These are phyloP conservation scores for Pristionchus pacificus DNA, from an alignment of 1,140 invertebrate genomes.

Conservation along the genomic window DNA sequence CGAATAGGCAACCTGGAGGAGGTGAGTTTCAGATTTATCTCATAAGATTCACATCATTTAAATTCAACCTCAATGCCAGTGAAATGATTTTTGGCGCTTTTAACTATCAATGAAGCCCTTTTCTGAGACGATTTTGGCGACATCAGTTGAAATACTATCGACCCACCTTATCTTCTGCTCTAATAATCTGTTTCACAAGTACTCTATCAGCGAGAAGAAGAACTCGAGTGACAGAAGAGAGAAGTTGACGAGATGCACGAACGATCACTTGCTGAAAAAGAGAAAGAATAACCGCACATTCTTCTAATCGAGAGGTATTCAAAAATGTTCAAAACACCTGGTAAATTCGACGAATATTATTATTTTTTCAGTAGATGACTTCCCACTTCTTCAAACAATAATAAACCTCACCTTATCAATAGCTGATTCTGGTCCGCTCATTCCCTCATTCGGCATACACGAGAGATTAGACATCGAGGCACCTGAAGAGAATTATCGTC, in stretches of 20 bases:
- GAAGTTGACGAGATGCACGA: conserved; percentile 81
- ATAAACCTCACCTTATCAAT: no score
- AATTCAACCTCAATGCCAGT: no score
- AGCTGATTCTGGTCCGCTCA: no score
- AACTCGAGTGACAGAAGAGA: conserved; percentile 90
- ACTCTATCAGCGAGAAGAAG: conserved; percentile 96
- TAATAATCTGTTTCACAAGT: conserved; percentile 88
- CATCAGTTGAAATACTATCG: conserved; percentile 12
- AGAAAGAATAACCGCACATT: conserved; percentile 44
- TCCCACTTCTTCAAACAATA: no score
- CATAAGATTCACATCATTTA: no score
- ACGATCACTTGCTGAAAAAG: conserved; percentile 71
- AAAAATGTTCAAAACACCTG: no score
- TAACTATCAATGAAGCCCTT: conserved; percentile 4
- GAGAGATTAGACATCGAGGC: conserved; percentile 52
- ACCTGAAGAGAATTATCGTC: conserved; percentile 42
- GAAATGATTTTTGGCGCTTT: background rate
- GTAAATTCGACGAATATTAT: no score
- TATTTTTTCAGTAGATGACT: no score
- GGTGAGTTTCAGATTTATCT: conserved; percentile 29
- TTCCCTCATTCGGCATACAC: conserved; percentile 37
- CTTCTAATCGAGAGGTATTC: no score
- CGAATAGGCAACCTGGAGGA: conserved; percentile 63
- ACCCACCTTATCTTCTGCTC: conserved; percentile 87
- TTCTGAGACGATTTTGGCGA: background rate